Base-by-base conservation (phyloP, 2,888 invertebrate genomes). In the Ctenicera cuprea region DNA sequence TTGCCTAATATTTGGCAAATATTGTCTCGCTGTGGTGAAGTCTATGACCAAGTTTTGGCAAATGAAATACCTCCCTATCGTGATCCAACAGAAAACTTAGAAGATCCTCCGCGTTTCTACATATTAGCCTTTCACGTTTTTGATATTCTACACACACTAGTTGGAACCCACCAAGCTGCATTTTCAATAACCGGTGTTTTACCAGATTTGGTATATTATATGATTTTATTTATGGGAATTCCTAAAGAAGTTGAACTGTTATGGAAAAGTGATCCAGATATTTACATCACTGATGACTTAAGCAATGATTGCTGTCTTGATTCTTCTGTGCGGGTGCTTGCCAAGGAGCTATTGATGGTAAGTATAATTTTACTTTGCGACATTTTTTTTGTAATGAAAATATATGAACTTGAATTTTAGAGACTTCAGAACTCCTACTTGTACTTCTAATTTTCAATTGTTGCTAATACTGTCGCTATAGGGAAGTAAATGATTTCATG, bases 1-100 rank as follows among this genome's bases (percentile, higher is more conserved):
- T 70, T 78, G 7, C 76, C 77, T 0, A 73, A 66, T 20, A 72
- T 77, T 22, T 78, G 78, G 78, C 68, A 77, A 57, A 77, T 77
- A 37, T 71, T 78, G 20, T 68, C 45, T 8, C 73, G 65, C 2
- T 78, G 78, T 57, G 76, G 74, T 20, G 43, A 61, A 8, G 74
- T 74, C 43, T 78, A 73, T 52, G 62, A 76, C n/a, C 67, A 75
- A 45, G 68, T 76, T 61, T 66, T 78, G 30, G 71, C 65, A 33
- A 70, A 74, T 22, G 73, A 71, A 54, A 71, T 64, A 16, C 45
- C 61, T 12, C 72, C 71, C 8, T 71, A 75, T 57, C 45, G 73
- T 12, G 78, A 78, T 63, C 68, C 70, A 5, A 57, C 54, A 12
- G 76, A 78, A 71, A 63, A 50, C 33, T 48, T 68, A 41, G 74